These are phyloP conservation scores for Theristicus caerulescens DNA, from an alignment of 2,113 vertebrate genomes.

Conservation along the genomic window DNA sequence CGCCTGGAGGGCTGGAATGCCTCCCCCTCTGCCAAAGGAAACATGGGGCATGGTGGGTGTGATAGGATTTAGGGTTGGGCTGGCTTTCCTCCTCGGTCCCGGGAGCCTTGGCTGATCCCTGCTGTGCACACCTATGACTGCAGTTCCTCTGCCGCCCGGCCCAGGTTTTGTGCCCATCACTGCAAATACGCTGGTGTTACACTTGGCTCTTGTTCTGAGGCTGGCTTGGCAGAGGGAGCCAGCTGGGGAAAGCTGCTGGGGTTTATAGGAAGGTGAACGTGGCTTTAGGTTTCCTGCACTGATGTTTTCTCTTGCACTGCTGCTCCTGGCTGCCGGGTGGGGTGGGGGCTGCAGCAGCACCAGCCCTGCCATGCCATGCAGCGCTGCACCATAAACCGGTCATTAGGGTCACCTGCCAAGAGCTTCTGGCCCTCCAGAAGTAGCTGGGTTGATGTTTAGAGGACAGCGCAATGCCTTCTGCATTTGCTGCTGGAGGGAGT, in stretches of 20 bases:
- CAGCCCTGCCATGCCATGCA: background rate
- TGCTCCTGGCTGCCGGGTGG: background rate
- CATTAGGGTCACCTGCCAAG: background rate
- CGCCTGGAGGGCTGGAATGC: background rate
- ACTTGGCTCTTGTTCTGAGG: background rate
- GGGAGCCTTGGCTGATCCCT: background rate
- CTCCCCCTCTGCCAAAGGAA: background rate
- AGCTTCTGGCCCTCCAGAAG: background rate
- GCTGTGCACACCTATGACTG: background rate
- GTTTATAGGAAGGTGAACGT: background rate
- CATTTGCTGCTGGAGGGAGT: background rate
- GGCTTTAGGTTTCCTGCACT: background rate
- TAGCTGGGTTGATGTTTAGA: background rate
- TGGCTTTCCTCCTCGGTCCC: rapidly evolving
- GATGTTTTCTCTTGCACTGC: background rate
- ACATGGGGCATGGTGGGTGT: background rate
- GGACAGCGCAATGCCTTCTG: rapidly evolving
- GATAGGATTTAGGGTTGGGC: background rate
- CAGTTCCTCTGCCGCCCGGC: rapidly evolving
- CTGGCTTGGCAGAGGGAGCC: background rate
- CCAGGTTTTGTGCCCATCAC: rapidly evolving
- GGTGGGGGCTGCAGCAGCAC: background rate
- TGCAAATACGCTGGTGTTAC: rapidly evolving
- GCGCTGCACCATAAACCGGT: background rate
- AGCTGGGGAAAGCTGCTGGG: background rate